phyloP scores from a whole-genome alignment of 2,888 invertebrate genomes.

The Biston stratarius region DNA sequence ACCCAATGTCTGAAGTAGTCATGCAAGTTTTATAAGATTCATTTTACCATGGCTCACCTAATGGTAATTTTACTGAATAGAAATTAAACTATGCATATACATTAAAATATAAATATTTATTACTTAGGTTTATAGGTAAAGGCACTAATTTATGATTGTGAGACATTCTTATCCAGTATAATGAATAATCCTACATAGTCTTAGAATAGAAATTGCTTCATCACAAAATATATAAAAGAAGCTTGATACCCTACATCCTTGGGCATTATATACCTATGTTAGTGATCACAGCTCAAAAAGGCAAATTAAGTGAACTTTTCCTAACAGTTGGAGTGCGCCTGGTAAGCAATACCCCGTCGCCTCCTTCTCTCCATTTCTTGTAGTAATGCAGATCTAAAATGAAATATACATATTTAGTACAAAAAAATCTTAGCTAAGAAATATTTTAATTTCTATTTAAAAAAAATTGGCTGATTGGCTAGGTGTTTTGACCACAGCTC shows the following conservation, averaged over 20 bases:
- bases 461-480: too few relatives aligned
- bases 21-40: too few relatives aligned
- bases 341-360: conserved; percentile 70
- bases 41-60: too few relatives aligned
- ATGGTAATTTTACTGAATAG: too few relatives aligned
- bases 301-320: conserved; percentile 57
- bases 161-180: conserved; percentile 31
- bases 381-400: conserved; percentile 90
- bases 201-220: conserved; percentile 35
- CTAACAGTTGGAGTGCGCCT: conserved; percentile 75
- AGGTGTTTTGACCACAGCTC: too few relatives aligned
- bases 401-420: not conserved
- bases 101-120: conserved; percentile 48
- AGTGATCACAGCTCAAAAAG: conserved; percentile 79
- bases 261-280: conserved; percentile 44
- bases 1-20: too few relatives aligned
- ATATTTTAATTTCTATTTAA: too few relatives aligned
- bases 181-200: conserved; percentile 33
- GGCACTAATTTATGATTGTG: conserved; percentile 38
- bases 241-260: conserved; percentile 37
- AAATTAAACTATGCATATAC: conserved; percentile 5
- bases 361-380: conserved; percentile 91
- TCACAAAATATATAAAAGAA: conserved; percentile 36
- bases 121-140: conserved; percentile 31
- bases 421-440: too few relatives aligned